Conservation (phyloP, 2,113 vertebrate genomes). For the Aspiorhynchus laticeps region DNA sequence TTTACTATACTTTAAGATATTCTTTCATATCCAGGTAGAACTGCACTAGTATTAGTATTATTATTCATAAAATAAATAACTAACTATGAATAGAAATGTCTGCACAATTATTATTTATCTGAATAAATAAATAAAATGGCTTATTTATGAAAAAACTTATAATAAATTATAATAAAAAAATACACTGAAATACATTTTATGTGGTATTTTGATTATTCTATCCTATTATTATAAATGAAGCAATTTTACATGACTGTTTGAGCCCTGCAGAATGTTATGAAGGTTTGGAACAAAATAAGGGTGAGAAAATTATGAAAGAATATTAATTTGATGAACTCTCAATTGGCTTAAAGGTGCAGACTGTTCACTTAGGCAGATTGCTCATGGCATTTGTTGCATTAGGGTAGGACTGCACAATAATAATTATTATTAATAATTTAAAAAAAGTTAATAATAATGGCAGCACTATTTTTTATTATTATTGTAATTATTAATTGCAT, state of each 20-base stretch:
- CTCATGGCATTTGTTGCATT: not conserved
- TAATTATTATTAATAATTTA: not conserved
- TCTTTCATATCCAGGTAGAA: not conserved
- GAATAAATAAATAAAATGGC: not conserved
- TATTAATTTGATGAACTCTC: not conserved
- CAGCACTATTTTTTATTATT: not conserved
- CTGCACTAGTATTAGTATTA: not conserved
- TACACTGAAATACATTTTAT: not conserved
- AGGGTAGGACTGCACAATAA: not conserved
- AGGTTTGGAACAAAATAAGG: not conserved
- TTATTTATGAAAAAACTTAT: not conserved
- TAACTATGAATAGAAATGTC: no score
- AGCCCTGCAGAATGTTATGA: not conserved
- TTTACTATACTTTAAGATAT: not conserved
- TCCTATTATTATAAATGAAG: not conserved
- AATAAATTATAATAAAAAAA: not conserved
- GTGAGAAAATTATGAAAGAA: not conserved
- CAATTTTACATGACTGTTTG: not conserved
- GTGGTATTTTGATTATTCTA: not conserved
- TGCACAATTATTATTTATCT: no score
- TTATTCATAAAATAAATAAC: no score
- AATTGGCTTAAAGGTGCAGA: not conserved
- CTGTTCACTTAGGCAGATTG: not conserved
- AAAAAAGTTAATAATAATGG: not conserved
- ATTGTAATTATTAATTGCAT: not conserved